These are phyloP conservation scores for Cerastis rubricosa DNA, from an alignment of 2,888 invertebrate genomes.

Conservation along the genomic window DNA sequence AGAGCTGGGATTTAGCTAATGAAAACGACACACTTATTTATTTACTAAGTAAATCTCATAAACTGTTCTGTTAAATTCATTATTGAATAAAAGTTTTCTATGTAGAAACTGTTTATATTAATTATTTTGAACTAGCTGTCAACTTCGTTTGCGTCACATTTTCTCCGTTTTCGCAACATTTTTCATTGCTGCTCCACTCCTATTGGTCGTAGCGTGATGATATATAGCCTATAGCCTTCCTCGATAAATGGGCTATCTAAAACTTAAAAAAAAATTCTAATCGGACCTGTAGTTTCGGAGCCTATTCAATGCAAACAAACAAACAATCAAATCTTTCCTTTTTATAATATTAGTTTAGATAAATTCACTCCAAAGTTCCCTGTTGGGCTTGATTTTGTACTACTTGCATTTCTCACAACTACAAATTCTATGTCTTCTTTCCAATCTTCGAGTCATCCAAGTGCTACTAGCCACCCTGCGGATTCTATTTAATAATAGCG, in stretches of 20 bases:
- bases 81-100: neutral
- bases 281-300: too few species aligned
- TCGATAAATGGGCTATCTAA: too few species aligned
- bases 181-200: too few species aligned
- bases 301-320: too few species aligned
- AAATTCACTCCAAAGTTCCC: neutral
- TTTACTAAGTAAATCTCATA: slow-evolving; percentile 20
- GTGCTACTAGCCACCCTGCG: neutral
- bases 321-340: too few species aligned
- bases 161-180: too few species aligned
- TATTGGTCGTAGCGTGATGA: too few species aligned
- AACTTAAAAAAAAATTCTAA: too few species aligned
- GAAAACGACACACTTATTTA: slow-evolving; percentile 31
- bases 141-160: too few species aligned
- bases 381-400: neutral
- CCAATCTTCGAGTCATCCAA: neutral
- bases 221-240: too few species aligned
- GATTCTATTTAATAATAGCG: neutral
- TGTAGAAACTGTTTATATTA: neutral
- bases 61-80: slow-evolving; percentile 4
- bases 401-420: neutral
- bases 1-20: slow-evolving; percentile 37
- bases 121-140: too few species aligned
- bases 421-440: neutral
- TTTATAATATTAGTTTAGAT: too few species aligned